phyloP scores from a whole-genome alignment of 64 coral and sea anemone species.

The Pocillopora verrucosa region DNA sequence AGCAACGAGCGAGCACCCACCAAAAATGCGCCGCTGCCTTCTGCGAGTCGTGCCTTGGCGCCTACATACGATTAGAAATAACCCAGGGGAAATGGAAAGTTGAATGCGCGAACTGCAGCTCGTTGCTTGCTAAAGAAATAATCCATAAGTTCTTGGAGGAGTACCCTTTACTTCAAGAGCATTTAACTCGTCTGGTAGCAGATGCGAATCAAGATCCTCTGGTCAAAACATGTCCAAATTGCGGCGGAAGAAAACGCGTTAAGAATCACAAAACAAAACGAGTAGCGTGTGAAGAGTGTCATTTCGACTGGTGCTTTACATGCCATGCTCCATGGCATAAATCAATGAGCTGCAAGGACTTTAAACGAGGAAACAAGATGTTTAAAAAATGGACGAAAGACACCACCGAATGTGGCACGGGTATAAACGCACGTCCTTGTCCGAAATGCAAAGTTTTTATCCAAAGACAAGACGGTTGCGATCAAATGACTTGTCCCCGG shows the following conservation, averaged over 20 bases:
- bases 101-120: conserved; percentile 31
- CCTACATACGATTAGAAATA: conserved; percentile 34
- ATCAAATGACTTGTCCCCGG: conserved; percentile 33
- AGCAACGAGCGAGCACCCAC: not conserved
- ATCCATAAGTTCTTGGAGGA: conserved; percentile 5
- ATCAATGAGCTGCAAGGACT: conserved; percentile 22
- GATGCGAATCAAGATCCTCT: conserved; percentile 4
- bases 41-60: conserved; percentile 36
- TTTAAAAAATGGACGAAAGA: conserved; percentile 21
- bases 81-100: conserved; percentile 29
- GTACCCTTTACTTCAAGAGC: conserved; percentile 31
- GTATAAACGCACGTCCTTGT: conserved; percentile 5
- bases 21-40: not conserved
- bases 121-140: not conserved
- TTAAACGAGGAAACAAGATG: conserved; percentile 32
- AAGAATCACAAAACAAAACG: not conserved
- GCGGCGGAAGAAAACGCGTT: not conserved
- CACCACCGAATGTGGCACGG: not conserved
- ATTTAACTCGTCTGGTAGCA: not conserved
- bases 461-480: conserved; percentile 21
- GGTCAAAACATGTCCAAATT: conserved; percentile 22
- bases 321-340: conserved; percentile 37
- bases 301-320: conserved; percentile 23
- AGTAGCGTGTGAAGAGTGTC: not conserved
- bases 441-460: conserved; percentile 39